Evolutionary conservation across 2,113 vertebrate genomes (phyloP), one percentile per base, ranked within the genome.

Genomic region (Amphiprion percula): DNA sequence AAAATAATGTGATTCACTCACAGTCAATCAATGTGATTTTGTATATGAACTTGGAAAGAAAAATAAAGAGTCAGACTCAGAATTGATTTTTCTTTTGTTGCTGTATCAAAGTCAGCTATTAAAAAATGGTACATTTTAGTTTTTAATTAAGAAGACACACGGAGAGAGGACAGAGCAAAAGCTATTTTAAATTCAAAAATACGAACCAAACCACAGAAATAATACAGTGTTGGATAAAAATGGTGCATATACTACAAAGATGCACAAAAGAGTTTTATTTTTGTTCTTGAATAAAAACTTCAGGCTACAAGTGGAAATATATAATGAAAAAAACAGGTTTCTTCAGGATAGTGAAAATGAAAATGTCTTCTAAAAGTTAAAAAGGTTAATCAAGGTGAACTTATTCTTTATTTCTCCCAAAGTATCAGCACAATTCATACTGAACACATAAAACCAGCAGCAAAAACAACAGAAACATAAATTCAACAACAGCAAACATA

Each of bases 1-100:
- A 67, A 80, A 76, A 23, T 74, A 54, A 41, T 75, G 53, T 64
- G 24, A 85, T 80, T 65, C 10, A 2, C 2, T 55, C 15, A 33
- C 11, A 30, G 14, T 59, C 26, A 66, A 67, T 77, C 68, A 70
- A 41, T 16, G 1, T 68, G 39, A 49, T 74, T 85, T 88, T 83
- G 28, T 70, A 53, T 33, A 52, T 62, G 21, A 62, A 67, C 56
- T 16, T 50, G 1, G 64, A 54, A 2, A 47, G 1, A 17, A 21
- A 63, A 84, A 83, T 81, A 80, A 87, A 77, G 41, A 41, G 2
- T 58, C 8, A 0, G 30, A 30, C 28, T 68, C 28, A 71, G 11
- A 47, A 41, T 10, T 26, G 0, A 39, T 7, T 26, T 54, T 47
- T 71, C 2, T 1, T 37, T 2, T 17, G 10, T 53, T 47, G 21